A percentile compares a stretch with the other conserved stretches of the same genome.
Conservation (phyloP, 2,797 vertebrate species). For the Platalea minor region DNA sequence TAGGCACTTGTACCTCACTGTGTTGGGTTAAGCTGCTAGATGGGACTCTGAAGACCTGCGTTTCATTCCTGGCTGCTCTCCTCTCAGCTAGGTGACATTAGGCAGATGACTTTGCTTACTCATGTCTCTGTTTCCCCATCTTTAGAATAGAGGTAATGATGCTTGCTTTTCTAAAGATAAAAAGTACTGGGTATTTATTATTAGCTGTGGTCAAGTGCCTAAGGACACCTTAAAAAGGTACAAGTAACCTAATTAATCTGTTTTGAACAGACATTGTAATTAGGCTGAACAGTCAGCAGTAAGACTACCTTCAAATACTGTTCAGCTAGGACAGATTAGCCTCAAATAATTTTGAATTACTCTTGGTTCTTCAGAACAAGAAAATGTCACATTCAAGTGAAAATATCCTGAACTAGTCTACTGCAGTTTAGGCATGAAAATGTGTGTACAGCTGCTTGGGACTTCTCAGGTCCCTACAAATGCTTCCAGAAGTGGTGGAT, state of each 20-base stretch:
- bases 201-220: constrained; percentile 52
- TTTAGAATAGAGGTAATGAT: not conserved
- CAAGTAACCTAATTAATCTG: constrained; percentile 63
- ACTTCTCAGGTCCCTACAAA: not conserved
- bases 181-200: constrained; percentile 45
- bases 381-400: not conserved
- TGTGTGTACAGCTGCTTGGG: not conserved
- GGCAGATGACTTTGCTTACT: constrained; percentile 20
- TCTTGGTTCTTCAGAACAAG: not conserved
- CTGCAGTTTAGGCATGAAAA: not conserved
- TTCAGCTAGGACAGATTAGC: not conserved
- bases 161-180: constrained; percentile 16
- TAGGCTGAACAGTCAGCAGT: constrained; percentile 26
- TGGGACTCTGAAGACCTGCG: not conserved
- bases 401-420: not conserved
- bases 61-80: not conserved
- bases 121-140: constrained; percentile 6
- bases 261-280: constrained; percentile 47
- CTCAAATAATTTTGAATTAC: constrained; percentile 5
- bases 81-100: constrained; percentile 24
- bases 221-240: constrained; percentile 50
- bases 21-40: not conserved
- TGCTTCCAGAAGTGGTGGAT: not conserved
- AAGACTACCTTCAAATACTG: not conserved
- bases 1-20: not conserved